Evolutionary conservation across 2,797 vertebrate genomes (phyloP).

Genomic region (Chaenodraco wilsoni): DNA sequence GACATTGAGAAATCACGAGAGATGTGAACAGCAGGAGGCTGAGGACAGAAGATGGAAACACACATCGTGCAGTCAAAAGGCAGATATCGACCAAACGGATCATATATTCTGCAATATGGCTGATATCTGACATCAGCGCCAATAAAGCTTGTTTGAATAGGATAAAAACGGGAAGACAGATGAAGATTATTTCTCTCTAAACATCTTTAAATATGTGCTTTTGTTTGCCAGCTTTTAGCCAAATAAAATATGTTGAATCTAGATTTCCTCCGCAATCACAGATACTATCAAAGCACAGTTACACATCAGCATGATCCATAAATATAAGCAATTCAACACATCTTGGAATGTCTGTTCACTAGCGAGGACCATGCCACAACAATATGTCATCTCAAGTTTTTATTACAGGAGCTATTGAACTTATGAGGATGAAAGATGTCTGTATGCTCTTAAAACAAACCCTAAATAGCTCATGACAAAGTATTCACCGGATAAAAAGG

Average conservation of each 20-base stretch:
- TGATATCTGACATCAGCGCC: conserved; percentile 15
- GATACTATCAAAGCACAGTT: background rate
- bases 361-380: background rate
- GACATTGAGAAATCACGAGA: conserved; percentile 9
- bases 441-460: no score
- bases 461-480: no score
- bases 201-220: conserved; percentile 1
- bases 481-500: no score
- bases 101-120: background rate
- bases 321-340: background rate
- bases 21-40: conserved; percentile 15
- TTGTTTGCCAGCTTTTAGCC: background rate
- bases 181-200: background rate
- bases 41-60: conserved; percentile 8
- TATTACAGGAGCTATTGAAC: no score
- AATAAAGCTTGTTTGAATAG: background rate
- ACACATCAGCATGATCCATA: background rate
- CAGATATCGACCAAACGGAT: conserved; percentile 11
- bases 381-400: no score
- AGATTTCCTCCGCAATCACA: background rate
- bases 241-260: background rate
- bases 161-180: conserved; percentile 4
- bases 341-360: no score
- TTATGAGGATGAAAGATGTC: no score
- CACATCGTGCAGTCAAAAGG: background rate